phyloP scores from a whole-genome alignment of 1,140 invertebrate genomes.

The Acromyrmex echinatior region DNA sequence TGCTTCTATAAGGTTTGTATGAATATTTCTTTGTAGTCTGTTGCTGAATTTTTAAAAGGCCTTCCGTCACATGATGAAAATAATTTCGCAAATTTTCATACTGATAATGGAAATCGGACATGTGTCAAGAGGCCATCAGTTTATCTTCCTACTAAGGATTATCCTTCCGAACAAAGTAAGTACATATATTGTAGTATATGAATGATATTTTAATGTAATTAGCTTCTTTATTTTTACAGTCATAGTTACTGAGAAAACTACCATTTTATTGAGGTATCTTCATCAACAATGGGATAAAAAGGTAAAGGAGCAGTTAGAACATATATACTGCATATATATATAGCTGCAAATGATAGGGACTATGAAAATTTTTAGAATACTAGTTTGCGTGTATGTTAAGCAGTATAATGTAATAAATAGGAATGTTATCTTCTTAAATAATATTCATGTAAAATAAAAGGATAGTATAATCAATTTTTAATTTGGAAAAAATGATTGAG shows the following conservation, averaged over 20 bases:
- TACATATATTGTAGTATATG: constrained; percentile 38
- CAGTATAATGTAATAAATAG: no score
- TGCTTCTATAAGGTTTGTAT: not conserved
- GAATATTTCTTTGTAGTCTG: constrained; percentile 88
- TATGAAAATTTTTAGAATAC: not conserved
- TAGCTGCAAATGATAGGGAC: no score
- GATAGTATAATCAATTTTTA: not conserved
- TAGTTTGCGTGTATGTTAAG: not conserved
- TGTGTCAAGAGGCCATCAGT: constrained; percentile 95
- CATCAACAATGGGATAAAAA: constrained; percentile 98
- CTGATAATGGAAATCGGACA: constrained; percentile 93
- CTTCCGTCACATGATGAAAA: constrained; percentile 96
- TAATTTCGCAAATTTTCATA: constrained; percentile 96
- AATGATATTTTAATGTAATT: not conserved
- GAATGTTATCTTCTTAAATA: not conserved
- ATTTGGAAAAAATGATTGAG: not conserved
- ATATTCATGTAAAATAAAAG: not conserved
- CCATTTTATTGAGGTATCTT: constrained; percentile 96
- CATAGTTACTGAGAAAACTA: constrained; percentile 98
- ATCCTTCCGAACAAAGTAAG: constrained; percentile 95
- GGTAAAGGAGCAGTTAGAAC: constrained; percentile 83
- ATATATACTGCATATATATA: not conserved
- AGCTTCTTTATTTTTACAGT: constrained; percentile 88
- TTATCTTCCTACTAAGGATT: constrained; percentile 96
- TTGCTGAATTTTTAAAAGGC: constrained; percentile 96